Percentiles rank a stretch among this genome's conserved stretches.
These are phyloP conservation scores for Turritopsis dohrnii DNA, from an alignment of 30 jellyfish, hydroid and myxozoan species.

Conservation along the genomic window DNA sequence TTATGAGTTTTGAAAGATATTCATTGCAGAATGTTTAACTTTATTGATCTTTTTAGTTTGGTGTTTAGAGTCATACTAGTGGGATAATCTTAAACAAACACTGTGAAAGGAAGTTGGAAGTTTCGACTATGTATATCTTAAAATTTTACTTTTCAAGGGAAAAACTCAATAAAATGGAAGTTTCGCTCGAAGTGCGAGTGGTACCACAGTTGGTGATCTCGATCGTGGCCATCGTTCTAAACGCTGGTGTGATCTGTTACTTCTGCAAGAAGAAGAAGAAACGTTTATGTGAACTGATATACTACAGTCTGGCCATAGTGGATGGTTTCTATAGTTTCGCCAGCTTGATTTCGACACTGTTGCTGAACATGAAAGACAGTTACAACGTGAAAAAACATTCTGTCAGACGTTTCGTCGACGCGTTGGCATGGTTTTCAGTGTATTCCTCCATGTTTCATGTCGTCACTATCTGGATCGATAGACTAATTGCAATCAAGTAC, in stretches of 20 bases:
- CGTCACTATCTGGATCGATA: neutral
- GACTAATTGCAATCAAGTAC: neutral
- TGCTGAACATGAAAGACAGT: neutral
- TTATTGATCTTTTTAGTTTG: too few species aligned
- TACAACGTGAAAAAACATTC: neutral
- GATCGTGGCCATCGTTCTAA: neutral
- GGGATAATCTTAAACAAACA: neutral
- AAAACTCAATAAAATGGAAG: neutral
- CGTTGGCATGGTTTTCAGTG: neutral
- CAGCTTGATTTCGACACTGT: neutral
- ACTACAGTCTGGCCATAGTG: neutral
- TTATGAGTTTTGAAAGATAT: too few species aligned
- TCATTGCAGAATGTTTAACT: too few species aligned
- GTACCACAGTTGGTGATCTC: neutral
- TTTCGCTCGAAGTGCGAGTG: neutral
- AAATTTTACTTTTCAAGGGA: too few species aligned
- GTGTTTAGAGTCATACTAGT: too few species aligned
- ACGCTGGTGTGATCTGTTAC: neutral
- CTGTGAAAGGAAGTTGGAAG: neutral
- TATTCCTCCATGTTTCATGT: neutral
- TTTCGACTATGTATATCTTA: neutral
- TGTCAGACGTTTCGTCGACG: neutral
- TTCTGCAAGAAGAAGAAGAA: neutral
- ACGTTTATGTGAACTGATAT: neutral
- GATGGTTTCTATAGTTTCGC: neutral